Conservation (phyloP, 92 coral and sea anemone genomes). For the Phenganax subtilis region DNA sequence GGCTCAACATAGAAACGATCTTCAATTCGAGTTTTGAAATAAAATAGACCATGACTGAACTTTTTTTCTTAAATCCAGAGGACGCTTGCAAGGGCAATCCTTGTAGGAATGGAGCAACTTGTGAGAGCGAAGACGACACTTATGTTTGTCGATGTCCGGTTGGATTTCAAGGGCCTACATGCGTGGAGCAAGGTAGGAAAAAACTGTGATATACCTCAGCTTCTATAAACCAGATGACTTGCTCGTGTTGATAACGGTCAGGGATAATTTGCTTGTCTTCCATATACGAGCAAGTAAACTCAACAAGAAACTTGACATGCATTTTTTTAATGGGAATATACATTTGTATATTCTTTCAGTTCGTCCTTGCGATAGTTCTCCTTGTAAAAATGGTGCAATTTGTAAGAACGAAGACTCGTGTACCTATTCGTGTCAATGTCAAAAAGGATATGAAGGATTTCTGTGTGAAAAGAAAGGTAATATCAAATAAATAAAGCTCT, state of each 20-base stretch:
- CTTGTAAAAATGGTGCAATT: conserved; percentile 18
- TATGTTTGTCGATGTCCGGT: conserved; percentile 1
- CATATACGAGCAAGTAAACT: no score
- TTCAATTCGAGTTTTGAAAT: background rate
- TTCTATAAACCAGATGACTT: no score
- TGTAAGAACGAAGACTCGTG: background rate
- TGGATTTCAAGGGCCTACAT: conserved; percentile 12
- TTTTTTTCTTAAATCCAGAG: background rate
- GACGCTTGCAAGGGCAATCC: conserved; percentile 1
- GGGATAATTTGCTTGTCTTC: no score
- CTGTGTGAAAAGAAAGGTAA: conserved; percentile 20
- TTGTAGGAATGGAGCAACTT: conserved; percentile 15
- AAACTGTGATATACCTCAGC: no score
- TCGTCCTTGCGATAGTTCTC: conserved; percentile 6
- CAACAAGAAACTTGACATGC: no score
- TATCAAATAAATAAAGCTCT: background rate
- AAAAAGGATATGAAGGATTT: background rate
- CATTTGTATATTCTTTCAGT: background rate
- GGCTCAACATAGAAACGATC: no score
- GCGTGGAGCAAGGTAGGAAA: conserved; percentile 5
- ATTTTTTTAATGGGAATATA: background rate
- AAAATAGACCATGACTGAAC: background rate
- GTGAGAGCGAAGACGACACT: conserved; percentile 19
- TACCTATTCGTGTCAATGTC: background rate
- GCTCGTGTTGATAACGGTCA: no score